Evolutionary conservation across 2,888 invertebrate genomes (phyloP).

Genomic region (Stratiomys singularior): DNA sequence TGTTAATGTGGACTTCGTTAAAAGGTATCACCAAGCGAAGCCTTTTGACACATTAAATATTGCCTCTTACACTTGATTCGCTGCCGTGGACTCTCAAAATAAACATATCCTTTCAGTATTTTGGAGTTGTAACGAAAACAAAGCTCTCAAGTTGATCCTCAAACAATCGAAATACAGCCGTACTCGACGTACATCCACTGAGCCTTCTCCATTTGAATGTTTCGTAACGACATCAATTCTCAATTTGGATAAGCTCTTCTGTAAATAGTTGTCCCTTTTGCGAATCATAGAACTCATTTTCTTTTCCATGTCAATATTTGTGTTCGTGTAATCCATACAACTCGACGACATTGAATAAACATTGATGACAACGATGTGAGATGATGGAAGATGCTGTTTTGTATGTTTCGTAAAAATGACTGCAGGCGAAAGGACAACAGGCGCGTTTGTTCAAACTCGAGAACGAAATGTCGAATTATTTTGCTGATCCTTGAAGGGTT

Average conservation of each 20-base stretch:
- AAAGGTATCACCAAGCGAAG: too few species aligned
- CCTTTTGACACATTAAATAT: too few species aligned
- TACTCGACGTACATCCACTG: constrained; percentile 24
- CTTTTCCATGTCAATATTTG: constrained; percentile 44
- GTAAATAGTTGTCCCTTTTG: constrained; percentile 51
- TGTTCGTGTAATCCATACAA: constrained; percentile 43
- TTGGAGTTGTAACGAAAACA: too few species aligned
- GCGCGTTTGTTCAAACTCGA: neutral
- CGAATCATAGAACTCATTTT: constrained; percentile 48
- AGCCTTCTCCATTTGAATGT: constrained; percentile 26
- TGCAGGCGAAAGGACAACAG: constrained; percentile 22
- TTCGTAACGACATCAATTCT: constrained; percentile 49
- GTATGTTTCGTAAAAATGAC: neutral
- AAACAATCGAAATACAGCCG: neutral
- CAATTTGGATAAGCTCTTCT: constrained; percentile 51
- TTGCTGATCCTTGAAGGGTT: neutral
- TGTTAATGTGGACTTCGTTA: too few species aligned
- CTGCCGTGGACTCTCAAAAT: too few species aligned
- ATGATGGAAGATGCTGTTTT: constrained; percentile 13
- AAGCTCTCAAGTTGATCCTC: neutral
- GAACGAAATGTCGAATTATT: neutral
- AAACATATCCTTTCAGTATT: too few species aligned
- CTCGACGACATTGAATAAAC: constrained; percentile 15
- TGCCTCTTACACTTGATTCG: too few species aligned
- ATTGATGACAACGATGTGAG: neutral